phyloP scores from a whole-genome alignment of 2,797 vertebrate species.

The Helarctos malayanus region DNA sequence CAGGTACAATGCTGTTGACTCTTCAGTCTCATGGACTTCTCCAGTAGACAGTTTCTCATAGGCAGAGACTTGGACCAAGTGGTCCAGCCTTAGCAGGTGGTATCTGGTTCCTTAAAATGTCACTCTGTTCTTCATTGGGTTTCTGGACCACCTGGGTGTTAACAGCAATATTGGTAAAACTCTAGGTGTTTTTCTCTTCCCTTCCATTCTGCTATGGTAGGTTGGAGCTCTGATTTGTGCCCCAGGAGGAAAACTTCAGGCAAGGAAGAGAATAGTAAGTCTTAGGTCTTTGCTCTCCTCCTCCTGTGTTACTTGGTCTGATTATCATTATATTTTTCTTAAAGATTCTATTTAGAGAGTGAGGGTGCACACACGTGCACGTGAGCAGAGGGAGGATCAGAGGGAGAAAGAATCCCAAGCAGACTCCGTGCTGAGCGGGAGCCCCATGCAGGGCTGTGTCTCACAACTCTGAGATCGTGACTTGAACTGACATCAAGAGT shows the following conservation, averaged over 20 bases:
- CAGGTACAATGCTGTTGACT: background rate
- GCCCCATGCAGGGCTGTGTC: background rate
- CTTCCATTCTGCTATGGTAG: background rate
- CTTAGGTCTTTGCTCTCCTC: background rate
- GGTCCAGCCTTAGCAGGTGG: background rate
- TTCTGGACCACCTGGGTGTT: slow-evolving; percentile 5
- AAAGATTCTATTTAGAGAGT: background rate
- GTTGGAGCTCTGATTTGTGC: background rate
- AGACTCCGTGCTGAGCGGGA: background rate
- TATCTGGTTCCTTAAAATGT: background rate
- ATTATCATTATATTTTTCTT: background rate
- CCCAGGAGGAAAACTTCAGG: background rate
- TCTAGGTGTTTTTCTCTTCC: background rate
- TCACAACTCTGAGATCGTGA: background rate
- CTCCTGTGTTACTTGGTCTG: background rate
- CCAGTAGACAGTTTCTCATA: background rate
- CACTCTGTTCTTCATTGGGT: background rate
- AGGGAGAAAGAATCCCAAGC: background rate
- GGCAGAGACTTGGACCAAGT: background rate
- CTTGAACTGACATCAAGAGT: too few relatives aligned
- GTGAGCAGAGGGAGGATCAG: background rate
- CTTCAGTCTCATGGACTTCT: background rate
- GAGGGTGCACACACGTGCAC: too few relatives aligned
- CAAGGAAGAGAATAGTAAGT: background rate
- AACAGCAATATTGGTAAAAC: background rate